Base-by-base conservation (phyloP, 2,797 vertebrate species). In the Siniperca scherzeri region DNA sequence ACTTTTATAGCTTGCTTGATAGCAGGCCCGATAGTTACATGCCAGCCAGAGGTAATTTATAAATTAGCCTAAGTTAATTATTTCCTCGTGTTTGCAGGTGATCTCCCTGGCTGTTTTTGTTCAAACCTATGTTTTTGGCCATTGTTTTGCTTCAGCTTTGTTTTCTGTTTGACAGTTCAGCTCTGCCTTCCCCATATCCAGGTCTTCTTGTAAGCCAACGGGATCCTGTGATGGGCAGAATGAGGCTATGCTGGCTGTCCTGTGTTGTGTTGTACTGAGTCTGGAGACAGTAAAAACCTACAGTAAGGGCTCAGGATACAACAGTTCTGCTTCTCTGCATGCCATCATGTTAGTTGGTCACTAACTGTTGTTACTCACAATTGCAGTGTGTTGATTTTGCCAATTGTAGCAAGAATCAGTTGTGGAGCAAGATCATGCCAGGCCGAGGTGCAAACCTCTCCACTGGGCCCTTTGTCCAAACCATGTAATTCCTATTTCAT, bases 51-150 rank as follows among this genome's bases (percentile, higher is more conserved):
- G 83, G 80, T 85, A 88, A 88, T 88, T 92, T 74, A 62, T 62
- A 89, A 92, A 92, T 93, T 88, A 78, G 80, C 76, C 81, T 66
- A 61, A 70, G 82, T 74, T 93, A 92, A 92, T 92, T 92, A 88
- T 85, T 81, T 86, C 40, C 53, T 78, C 22, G 76, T 87, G 74
- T 71, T 59, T 78, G 76, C 70, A 88, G 81, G 73, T 84, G 85
- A 90, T 89, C 82, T 77, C 81, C 59, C 33, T 25, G 70, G 74
- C 30, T 78, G 78, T 75, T 42, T 80, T 87, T 81, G 53, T 80
- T 70, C 64, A 75, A 79, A 66, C 36, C 77, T 60, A 72, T 78
- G 66, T 68, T 78, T 83, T 85, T 83, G 89, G 86, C 61, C n/a
- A 64, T 84, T 67, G 57, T 64, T 77, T 74, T 59, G 25, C 48